Evolutionary conservation across 2,113 vertebrate species (phyloP).

Genomic region (Gulo gulo): DNA sequence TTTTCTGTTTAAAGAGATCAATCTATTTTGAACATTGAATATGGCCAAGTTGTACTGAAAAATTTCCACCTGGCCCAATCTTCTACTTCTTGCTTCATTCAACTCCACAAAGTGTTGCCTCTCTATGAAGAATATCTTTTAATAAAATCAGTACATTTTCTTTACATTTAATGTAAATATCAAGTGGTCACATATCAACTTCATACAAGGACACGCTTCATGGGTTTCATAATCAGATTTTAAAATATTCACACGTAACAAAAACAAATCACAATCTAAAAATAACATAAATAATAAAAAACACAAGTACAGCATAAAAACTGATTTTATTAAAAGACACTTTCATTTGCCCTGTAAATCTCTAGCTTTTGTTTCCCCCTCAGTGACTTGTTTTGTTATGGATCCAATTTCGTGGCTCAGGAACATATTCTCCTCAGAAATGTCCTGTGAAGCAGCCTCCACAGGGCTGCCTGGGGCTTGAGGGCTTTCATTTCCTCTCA

Average conservation of each 20-base stretch:
- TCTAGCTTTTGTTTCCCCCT: conserved; percentile 47
- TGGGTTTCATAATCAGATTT: conserved; percentile 22
- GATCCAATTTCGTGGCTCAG: conserved; percentile 68
- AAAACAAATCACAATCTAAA: conserved; percentile 37
- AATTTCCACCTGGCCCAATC: background rate
- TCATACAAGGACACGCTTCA: background rate
- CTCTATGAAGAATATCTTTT: background rate
- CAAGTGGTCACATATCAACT: background rate
- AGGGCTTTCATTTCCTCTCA: conserved; percentile 60
- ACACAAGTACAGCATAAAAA: conserved; percentile 27
- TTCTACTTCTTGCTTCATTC: background rate
- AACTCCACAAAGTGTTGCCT: background rate
- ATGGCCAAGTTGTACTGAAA: background rate
- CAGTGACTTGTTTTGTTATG: conserved; percentile 56
- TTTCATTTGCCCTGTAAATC: background rate
- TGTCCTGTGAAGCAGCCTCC: conserved; percentile 54
- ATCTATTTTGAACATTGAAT: background rate
- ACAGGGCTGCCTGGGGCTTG: conserved; percentile 6
- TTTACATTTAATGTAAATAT: conserved; percentile 12
- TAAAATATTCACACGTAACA: conserved; percentile 32
- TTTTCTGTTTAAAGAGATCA: background rate
- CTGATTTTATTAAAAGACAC: background rate
- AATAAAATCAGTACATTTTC: background rate
- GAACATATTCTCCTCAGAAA: conserved; percentile 60
- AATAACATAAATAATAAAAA: conserved; percentile 24